A percentile compares a stretch with the other conserved stretches of the same genome.
These are phyloP conservation scores for Ptychochromis oligacanthus DNA, from an alignment of 2,113 vertebrate species.

Conservation along the genomic window DNA sequence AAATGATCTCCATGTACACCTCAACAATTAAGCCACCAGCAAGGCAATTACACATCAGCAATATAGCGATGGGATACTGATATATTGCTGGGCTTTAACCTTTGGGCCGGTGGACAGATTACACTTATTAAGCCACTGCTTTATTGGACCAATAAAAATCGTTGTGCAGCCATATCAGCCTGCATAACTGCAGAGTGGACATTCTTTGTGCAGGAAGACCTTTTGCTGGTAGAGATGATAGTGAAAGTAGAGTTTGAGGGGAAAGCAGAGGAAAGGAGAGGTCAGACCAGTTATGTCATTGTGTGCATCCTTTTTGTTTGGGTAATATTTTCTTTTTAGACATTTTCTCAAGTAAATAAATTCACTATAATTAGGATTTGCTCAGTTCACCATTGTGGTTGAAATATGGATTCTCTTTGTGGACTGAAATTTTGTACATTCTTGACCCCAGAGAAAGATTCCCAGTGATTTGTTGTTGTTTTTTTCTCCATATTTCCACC, in stretches of 20 bases:
- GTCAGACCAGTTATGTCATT: background rate
- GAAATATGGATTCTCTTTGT: background rate
- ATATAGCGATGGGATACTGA: constrained; percentile 68
- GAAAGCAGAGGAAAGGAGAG: constrained; percentile 6
- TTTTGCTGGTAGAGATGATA: background rate
- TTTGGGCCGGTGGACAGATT: constrained; percentile 73
- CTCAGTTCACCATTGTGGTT: background rate
- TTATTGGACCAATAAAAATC: constrained; percentile 77
- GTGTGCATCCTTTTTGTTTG: background rate
- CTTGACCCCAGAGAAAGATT: background rate
- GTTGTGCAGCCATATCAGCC: constrained; percentile 42
- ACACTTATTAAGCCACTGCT: constrained; percentile 70
- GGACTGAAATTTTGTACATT: background rate
- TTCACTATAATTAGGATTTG: background rate
- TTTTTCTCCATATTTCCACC: background rate
- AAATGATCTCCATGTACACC: constrained; percentile 79
- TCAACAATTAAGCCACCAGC: constrained; percentile 80
- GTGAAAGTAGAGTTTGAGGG: background rate
- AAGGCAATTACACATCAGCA: constrained; percentile 77
- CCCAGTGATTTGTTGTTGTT: background rate
- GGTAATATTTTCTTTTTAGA: background rate
- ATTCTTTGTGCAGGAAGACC: constrained; percentile 21
- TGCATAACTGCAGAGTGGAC: constrained; percentile 63
- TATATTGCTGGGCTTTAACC: constrained; percentile 74
- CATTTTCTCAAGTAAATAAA: background rate